Base-by-base conservation (phyloP, 37 sponge, comb jelly and placozoan species). In the Crambe crambe region DNA sequence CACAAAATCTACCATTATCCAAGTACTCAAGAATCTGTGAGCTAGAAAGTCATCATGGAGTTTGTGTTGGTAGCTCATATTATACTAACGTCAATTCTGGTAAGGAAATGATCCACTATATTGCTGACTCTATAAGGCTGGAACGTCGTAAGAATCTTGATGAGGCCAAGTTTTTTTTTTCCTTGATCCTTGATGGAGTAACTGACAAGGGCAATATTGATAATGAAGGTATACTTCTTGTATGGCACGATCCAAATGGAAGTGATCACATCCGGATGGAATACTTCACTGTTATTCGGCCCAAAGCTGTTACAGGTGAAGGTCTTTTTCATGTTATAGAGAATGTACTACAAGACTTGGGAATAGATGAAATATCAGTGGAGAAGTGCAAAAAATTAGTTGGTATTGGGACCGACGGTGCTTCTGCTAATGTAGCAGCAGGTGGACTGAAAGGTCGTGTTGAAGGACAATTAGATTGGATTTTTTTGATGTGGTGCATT, bases 401-500 rank as follows among this genome's bases (percentile, higher is more conserved):
- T 51, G 81, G 81, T 23, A 80, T 80, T 41, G 72, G 73, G 47
- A 72, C 73, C 1, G 73, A 72, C 42, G 73, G 73, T 72, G 73
- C 73, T 2, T 72, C 73, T 72, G 73, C 73, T 3, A 72, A 72
- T 40, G 42, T 40, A 41, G 56, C 73, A 41, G 73, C 10, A 47
- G 5, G 5, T 2, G 73, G 73, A 23, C 44, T 40, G 47, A 72
- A 40, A 72, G 84, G 84, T 57, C 60, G 60, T 1, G 84, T 74
- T 4, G 84, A 74, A 39, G 26, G 56, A 56, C 84, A n/a, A 2
- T 57, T 56, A 21, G 18, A 38, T 29, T 37, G 82, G 60, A 20
- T 72, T 25, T 68, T 44, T 27, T 87, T 82, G 89, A 87, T 76
- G 83, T 87, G 89, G 83, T 87, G 89, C 72, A 44, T 87, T 35